Conservation (phyloP, 2,888 invertebrate species). For the Melieria crassipennis region DNA sequence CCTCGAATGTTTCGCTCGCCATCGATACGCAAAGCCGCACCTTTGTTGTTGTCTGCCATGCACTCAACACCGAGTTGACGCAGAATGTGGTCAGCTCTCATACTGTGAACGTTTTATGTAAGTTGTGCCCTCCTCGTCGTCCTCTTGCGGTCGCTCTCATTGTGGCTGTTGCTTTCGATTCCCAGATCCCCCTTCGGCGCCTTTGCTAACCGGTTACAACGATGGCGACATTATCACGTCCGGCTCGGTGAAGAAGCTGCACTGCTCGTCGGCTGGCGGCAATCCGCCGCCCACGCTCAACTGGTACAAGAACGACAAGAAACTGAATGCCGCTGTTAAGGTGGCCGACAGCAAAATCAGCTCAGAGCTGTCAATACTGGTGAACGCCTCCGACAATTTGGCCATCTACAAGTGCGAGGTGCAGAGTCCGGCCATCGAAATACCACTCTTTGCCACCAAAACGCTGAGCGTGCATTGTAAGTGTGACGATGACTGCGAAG, state of each 20-base stretch:
- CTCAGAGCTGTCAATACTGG: conserved; percentile 57
- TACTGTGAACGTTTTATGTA: conserved; percentile 61
- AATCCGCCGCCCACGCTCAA: conserved; percentile 57
- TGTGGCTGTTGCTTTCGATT: not conserved
- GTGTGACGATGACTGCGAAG: too few species aligned
- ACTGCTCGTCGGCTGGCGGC: conserved; percentile 59
- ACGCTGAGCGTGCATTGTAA: conserved; percentile 61
- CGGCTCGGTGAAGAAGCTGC: conserved; percentile 58
- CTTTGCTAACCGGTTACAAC: conserved; percentile 57
- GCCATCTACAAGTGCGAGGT: conserved; percentile 63
- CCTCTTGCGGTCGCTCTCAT: not conserved
- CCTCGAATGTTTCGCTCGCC: conserved; percentile 56
- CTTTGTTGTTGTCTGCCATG: conserved; percentile 59
- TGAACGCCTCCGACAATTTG: conserved; percentile 61
- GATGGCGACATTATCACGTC: conserved; percentile 60
- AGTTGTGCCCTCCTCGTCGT: conserved; percentile 43
- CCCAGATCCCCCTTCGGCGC: conserved; percentile 59
- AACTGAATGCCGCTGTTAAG: conserved; percentile 56
- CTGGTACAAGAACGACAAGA: conserved; percentile 62
- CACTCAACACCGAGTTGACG: conserved; percentile 58
- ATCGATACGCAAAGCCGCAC: conserved; percentile 58
- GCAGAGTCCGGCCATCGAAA: conserved; percentile 61
- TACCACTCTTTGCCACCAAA: conserved; percentile 59
- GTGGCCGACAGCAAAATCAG: conserved; percentile 54
- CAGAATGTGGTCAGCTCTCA: conserved; percentile 62